Conservation (phyloP, 2,888 invertebrate species). For the Epinotia brunnichana region DNA sequence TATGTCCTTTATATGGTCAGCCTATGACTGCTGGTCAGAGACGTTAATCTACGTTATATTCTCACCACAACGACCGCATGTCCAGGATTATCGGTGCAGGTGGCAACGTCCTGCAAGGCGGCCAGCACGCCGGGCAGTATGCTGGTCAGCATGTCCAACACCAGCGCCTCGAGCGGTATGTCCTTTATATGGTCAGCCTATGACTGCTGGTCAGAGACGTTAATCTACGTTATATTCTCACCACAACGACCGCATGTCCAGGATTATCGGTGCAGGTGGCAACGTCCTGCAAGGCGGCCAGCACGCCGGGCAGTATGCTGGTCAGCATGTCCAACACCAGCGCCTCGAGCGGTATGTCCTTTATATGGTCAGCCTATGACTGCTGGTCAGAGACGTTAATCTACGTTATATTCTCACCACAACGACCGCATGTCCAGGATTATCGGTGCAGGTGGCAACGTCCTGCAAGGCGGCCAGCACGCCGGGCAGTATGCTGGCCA, state of each 20-base stretch:
- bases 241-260: constrained; percentile 85
- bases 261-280: constrained; percentile 83
- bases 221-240: constrained; percentile 59
- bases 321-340: constrained; percentile 84
- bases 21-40: too few species aligned
- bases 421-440: constrained; percentile 85
- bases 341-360: constrained; percentile 68
- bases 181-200: too few species aligned
- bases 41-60: too few species aligned
- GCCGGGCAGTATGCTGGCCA: constrained; percentile 86
- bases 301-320: constrained; percentile 86
- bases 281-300: constrained; percentile 83
- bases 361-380: constrained; percentile 63
- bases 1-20: too few species aligned
- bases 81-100: too few species aligned
- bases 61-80: too few species aligned
- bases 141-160: too few species aligned
- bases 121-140: too few species aligned
- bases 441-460: constrained; percentile 82
- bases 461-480: constrained; percentile 84
- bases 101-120: too few species aligned
- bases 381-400: too few species aligned
- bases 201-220: too few species aligned
- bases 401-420: constrained; percentile 66
- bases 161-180: too few species aligned